phyloP scores from a whole-genome alignment of 2,113 vertebrate genomes.

The Heteronetta atricapilla region DNA sequence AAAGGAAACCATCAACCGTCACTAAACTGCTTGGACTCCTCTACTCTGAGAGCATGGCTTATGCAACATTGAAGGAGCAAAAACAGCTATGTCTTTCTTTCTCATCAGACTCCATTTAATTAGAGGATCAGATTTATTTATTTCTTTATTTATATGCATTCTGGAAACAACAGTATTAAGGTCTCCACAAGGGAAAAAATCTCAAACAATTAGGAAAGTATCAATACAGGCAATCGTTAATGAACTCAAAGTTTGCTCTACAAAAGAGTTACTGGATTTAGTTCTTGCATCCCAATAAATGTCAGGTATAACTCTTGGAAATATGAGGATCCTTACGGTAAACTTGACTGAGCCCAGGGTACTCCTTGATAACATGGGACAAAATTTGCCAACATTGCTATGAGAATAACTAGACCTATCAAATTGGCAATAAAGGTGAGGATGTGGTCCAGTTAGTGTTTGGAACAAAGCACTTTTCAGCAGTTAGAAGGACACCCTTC shows the following conservation, averaged over 20 bases:
- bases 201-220: neutral
- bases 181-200: neutral
- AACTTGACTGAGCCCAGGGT: neutral
- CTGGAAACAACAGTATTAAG: neutral
- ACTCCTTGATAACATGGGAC: neutral
- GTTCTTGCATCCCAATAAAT: rapidly evolving
- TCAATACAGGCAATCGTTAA: neutral
- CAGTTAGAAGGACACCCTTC: neutral
- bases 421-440: neutral
- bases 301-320: neutral
- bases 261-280: neutral
- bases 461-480: neutral
- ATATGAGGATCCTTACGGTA: neutral
- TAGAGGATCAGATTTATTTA: neutral
- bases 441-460: neutral
- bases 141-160: neutral
- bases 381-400: neutral
- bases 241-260: neutral
- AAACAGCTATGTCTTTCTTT: neutral
- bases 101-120: neutral
- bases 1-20: neutral
- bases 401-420: neutral
- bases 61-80: neutral
- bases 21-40: neutral
- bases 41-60: rapidly evolving